Percentiles rank a stretch among this genome's conserved stretches.
Evolutionary conservation across 2,113 vertebrate genomes (phyloP).

Genomic region (Marmota flaviventris): DNA sequence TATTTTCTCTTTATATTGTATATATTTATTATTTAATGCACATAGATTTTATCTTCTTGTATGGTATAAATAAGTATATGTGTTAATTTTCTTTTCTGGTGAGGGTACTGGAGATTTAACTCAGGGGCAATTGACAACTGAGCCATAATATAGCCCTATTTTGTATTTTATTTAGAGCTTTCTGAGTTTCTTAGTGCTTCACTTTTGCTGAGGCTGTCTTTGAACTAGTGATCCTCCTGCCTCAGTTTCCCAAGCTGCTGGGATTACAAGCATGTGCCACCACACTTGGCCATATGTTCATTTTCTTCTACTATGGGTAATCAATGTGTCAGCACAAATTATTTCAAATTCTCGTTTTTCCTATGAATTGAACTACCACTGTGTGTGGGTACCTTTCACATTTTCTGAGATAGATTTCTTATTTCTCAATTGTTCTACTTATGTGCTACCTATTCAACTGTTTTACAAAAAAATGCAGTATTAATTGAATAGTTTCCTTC

Average conservation of each 20-base stretch:
- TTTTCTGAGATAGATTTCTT: neutral
- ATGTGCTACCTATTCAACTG: neutral
- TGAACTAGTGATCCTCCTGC: too few relatives aligned
- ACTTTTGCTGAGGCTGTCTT: too few relatives aligned
- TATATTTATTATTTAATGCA: neutral
- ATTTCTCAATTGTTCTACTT: neutral
- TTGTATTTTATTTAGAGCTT: too few relatives aligned
- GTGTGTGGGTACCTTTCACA: neutral
- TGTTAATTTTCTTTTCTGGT: neutral
- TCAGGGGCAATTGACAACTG: too few relatives aligned
- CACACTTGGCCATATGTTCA: neutral
- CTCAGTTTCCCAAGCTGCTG: too few relatives aligned
- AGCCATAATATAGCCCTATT: too few relatives aligned
- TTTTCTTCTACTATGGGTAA: neutral
- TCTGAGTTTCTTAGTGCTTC: too few relatives aligned
- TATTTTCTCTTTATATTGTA: too few relatives aligned
- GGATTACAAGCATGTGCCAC: too few relatives aligned
- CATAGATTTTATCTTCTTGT: neutral
- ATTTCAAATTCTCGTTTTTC: neutral
- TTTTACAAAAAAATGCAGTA: neutral
- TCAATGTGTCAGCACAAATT: neutral
- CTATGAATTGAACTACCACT: neutral
- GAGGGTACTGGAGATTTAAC: too few relatives aligned
- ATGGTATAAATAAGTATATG: neutral
- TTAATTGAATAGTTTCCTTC: neutral